Evolutionary conservation across 2,797 vertebrate genomes (phyloP).

Genomic region (Nasua narica): DNA sequence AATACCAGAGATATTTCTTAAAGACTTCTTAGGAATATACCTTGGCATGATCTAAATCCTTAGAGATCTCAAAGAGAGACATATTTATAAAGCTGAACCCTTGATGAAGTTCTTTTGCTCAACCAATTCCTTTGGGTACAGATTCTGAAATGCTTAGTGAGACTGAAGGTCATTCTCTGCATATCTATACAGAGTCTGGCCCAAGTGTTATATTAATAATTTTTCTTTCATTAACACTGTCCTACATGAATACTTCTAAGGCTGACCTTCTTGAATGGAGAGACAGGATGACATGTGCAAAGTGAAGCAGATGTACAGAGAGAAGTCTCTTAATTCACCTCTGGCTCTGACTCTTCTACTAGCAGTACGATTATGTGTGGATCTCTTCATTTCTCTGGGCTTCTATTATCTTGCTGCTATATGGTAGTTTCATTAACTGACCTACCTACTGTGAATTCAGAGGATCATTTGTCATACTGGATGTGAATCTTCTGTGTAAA

Average conservation of each 20-base stretch:
- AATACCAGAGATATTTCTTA: background rate
- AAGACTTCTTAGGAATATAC: background rate
- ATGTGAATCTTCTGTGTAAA: background rate
- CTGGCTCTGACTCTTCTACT: background rate
- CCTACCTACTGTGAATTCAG: background rate
- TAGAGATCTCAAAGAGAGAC: background rate
- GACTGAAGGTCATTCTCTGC: conserved; percentile 58
- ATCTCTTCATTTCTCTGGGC: background rate
- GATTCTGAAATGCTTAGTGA: conserved; percentile 48
- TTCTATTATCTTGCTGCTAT: background rate
- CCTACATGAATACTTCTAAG: conserved; percentile 49
- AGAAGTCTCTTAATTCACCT: conserved; percentile 1
- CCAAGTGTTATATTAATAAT: conserved; percentile 63
- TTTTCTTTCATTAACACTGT: conserved; percentile 60
- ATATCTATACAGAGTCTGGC: conserved; percentile 39
- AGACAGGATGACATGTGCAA: background rate
- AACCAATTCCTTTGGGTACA: conserved; percentile 45
- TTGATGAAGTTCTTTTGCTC: conserved; percentile 52
- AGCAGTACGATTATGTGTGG: accelerated
- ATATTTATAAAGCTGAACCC: conserved; percentile 42
- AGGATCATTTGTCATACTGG: background rate
- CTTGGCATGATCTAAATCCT: conserved; percentile 21
- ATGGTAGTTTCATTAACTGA: background rate
- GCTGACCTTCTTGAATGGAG: conserved; percentile 48
- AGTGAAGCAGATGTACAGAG: background rate